Evolutionary conservation across 2,888 invertebrate species (phyloP).

Genomic region (Drosophila nigritarsus): DNA sequence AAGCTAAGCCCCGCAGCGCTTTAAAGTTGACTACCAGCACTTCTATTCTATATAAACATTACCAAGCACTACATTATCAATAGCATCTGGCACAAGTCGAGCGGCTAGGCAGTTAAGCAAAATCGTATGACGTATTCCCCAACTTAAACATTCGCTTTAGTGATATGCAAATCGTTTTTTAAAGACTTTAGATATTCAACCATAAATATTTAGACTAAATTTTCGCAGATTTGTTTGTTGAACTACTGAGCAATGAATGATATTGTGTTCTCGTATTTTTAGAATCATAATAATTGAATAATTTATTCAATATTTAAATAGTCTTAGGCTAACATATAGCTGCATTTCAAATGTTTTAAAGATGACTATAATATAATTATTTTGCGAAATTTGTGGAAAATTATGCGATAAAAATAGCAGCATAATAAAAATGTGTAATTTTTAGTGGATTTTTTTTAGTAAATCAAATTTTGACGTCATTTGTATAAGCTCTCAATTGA

Average conservation of each 20-base stretch:
- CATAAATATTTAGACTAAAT: background rate
- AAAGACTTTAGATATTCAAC: background rate
- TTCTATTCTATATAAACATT: constrained; percentile 28
- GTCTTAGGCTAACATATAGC: background rate
- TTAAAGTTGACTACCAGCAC: constrained; percentile 76
- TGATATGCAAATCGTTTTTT: background rate
- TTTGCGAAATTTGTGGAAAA: background rate
- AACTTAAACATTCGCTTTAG: background rate
- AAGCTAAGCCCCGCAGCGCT: constrained; percentile 76
- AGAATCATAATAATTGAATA: background rate
- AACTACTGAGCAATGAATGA: background rate
- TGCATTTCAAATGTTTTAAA: background rate
- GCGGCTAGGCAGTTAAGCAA: constrained; percentile 28
- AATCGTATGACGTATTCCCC: background rate
- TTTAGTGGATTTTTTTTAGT: background rate
- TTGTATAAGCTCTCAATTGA: background rate
- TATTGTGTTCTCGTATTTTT: background rate
- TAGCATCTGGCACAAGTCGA: constrained; percentile 50
- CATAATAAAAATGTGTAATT: background rate
- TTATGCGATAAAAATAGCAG: background rate
- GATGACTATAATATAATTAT: background rate
- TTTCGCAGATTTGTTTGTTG: background rate
- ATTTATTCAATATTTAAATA: background rate
- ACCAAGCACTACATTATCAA: constrained; percentile 30
- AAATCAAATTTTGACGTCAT: background rate